phyloP scores from a whole-genome alignment of 2,113 vertebrate species.

The Perognathus longimembris region DNA sequence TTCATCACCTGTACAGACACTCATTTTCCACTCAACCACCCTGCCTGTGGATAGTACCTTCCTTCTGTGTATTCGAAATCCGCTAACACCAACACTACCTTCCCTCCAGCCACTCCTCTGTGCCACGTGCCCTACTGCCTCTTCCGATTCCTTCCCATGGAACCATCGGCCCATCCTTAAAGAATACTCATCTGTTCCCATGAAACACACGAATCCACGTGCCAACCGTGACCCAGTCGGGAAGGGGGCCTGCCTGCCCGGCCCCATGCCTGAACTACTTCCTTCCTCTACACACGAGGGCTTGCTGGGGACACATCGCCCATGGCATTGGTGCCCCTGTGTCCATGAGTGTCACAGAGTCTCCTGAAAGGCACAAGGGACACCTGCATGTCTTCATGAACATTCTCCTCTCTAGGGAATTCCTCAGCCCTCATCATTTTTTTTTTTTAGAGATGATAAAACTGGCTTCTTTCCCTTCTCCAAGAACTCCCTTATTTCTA shows the following conservation, averaged over 20 bases:
- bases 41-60: not conserved
- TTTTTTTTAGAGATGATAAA: not conserved
- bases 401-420: not conserved
- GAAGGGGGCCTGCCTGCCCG: accelerated
- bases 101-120: not conserved
- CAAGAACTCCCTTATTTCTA: not conserved
- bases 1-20: not conserved
- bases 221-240: not conserved
- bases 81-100: not conserved
- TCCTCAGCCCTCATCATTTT: not conserved
- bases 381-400: not conserved
- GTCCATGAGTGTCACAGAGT: not conserved
- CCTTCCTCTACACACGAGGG: not conserved
- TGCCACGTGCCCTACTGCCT: not conserved
- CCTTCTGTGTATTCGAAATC: not conserved
- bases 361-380: not conserved
- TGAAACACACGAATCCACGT: not conserved
- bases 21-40: not conserved
- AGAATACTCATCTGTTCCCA: not conserved
- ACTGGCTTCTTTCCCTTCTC: not conserved
- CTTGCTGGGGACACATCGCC: not conserved
- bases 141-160: not conserved
- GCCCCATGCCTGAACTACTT: not conserved
- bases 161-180: not conserved
- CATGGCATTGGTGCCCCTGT: not conserved